Base-by-base conservation (phyloP, 2,113 vertebrate species). In the Triplophysa rosa region DNA sequence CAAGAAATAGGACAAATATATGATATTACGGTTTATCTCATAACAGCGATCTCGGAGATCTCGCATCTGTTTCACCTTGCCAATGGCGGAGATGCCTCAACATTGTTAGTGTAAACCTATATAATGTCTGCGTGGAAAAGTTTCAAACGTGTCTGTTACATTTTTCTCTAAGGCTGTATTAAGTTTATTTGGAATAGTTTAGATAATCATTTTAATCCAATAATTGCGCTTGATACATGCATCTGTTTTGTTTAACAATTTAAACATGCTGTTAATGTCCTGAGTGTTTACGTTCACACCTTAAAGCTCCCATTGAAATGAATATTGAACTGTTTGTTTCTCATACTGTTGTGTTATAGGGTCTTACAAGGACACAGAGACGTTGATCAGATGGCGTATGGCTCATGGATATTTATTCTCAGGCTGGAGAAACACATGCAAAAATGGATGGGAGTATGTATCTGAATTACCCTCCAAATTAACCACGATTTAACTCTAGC, bases 381-480 rank as follows among this genome's bases (percentile, higher is more conserved):
- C 58, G 12, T 40, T 74, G 71, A 74, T 74, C 58, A 74, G 40
- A n/a, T 74, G 71, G 71, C 71, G 71, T 14, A 74, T 74, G 71
- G 23, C 71, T 21, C 58, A 74, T 26, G 58, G 58, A 21, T 63
- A 63, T 63, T 61, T 74, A 62, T 74, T 74, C 40, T 74, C 71
- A 47, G 71, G 71, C 71, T 62, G 37, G 37, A 74, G 71, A 26
- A 74, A 74, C 71, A 74, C 71, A 8, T 74, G 71, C 71, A 74
- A 56, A 49, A 74, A 74, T 74, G 71, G 71, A 58, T 74, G 71
- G 71, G 58, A 74, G 71, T 74, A 74, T 29, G 71, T 74, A 63
- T 19, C 61, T 17, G 1, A 19, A 17, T 6, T 17, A 52, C 4
- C 4, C 16, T 56, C 8, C 29, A 29, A 4, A 29, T 42, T 2